Base-by-base conservation (phyloP, 2,113 vertebrate species). In the Phainopepla nitens region DNA sequence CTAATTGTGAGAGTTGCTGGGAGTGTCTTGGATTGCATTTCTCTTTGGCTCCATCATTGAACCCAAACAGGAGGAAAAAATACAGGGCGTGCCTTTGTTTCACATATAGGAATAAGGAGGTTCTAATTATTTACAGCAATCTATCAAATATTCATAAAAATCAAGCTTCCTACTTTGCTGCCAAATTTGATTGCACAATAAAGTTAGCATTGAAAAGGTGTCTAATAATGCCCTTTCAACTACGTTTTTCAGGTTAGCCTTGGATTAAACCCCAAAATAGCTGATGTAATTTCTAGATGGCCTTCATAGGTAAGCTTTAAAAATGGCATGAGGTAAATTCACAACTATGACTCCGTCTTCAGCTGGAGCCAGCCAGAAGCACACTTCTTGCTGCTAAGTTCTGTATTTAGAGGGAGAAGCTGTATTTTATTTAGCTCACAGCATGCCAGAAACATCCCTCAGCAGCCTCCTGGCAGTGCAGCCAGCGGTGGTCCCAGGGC, bases 51-150 rank as follows among this genome's bases (percentile, higher is more conserved):
- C 65, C 60, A 45, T 87, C 21, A 10, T 2, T 35, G 47, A 81
- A 66, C 23, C 21, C 31, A 65, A 81, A 53, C 0, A 65, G 50
- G 54, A 78, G 22, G 62, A 47, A n/a, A 65, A 71, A 87, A 41
- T 16, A 62, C 0, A 0, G 58, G 33, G 8, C 41, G 11, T 65
- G 36, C 0, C 35, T 78, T 51, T 57, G 19, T n/a, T 92, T 87
- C 33, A 42, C 35, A 5, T 4, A 35, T 3, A 68, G 39, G n/a
- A 84, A 42, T 61, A 62, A 90, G 15, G 39, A 75, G 64, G 61
- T 64, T 31, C 13, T 44, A 47, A 33, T 44, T 60, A 80, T 53
- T 60, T 25, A 41, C 71, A 80, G 57, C 45, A 60, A 75, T 24
- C 29, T 61, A 54, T 39, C 73, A 64, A 65, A 81, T 86, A 73